These are phyloP conservation scores for Nasonia longicornis DNA, from an alignment of 1,140 invertebrate species.

Conservation along the genomic window DNA sequence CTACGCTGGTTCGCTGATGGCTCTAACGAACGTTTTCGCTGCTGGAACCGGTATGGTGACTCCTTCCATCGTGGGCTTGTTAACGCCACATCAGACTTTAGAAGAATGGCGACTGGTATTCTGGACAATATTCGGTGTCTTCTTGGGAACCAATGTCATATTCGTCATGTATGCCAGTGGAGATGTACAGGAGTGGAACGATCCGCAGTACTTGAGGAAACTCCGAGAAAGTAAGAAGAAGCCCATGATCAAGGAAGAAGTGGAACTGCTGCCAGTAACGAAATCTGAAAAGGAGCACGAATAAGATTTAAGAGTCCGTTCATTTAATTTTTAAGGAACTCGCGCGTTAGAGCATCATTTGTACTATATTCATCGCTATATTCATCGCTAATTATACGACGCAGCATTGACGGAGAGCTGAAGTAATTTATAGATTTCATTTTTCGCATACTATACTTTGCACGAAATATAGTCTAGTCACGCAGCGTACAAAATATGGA, in stretches of 20 bases:
- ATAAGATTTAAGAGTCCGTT: not conserved
- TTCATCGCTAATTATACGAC: too few species aligned
- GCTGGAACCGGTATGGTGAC: constrained; percentile 73
- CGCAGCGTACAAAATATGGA: too few species aligned
- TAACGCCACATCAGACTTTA: constrained; percentile 77
- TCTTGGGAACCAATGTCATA: not conserved
- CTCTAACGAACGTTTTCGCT: constrained; percentile 78
- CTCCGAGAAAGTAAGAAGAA: not conserved
- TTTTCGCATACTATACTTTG: too few species aligned
- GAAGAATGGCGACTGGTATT: constrained; percentile 47
- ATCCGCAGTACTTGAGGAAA: constrained; percentile 23
- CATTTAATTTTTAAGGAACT: too few species aligned
- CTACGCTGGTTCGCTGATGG: constrained; percentile 85
- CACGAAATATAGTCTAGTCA: too few species aligned
- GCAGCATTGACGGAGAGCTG: too few species aligned
- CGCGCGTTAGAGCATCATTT: too few species aligned
- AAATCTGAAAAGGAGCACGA: not conserved
- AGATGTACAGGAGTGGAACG: constrained; percentile 30
- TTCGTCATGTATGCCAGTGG: constrained; percentile 25
- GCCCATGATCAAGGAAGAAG: not conserved
- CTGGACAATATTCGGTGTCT: constrained; percentile 9
- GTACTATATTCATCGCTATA: too few species aligned
- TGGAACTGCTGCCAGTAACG: not conserved
- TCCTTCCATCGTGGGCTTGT: constrained; percentile 81
- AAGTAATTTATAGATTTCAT: too few species aligned